Conservation (phyloP, 2,113 vertebrate species). For the Edolisoma coerulescens region DNA sequence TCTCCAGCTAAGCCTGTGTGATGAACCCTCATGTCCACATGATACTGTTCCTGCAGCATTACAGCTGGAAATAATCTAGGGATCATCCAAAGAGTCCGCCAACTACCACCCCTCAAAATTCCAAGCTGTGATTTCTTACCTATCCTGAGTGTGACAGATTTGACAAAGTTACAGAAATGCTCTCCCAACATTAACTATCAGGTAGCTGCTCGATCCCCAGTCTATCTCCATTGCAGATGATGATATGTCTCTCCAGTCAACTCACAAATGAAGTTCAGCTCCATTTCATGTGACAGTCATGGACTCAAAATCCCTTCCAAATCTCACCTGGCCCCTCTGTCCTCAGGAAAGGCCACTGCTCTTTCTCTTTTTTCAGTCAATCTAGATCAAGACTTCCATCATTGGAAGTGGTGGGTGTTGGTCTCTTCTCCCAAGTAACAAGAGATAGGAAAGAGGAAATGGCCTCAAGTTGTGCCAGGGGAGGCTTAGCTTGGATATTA, state of each 20-base stretch:
- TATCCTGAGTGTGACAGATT: not conserved
- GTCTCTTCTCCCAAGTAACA: not conserved
- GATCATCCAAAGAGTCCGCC: not conserved
- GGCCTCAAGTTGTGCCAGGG: not conserved
- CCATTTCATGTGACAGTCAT: not conserved
- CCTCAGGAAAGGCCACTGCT: not conserved
- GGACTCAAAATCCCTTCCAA: not conserved
- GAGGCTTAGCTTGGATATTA: not conserved
- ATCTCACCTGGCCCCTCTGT: not conserved
- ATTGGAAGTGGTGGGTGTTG: not conserved
- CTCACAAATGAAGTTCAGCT: not conserved
- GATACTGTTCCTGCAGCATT: not conserved
- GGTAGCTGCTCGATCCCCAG: accelerated
- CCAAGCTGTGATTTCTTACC: not conserved
- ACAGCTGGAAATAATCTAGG: not conserved
- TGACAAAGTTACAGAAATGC: not conserved
- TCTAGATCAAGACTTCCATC: not conserved
- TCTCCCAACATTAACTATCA: not conserved
- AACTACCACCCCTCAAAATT: not conserved
- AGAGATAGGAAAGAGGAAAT: not conserved
- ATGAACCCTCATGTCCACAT: not conserved
- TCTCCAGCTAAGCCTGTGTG: not conserved
- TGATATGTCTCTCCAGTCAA: not conserved
- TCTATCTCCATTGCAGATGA: not conserved
- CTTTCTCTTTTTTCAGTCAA: not conserved